Evolutionary conservation across 2,888 invertebrate species (phyloP), one percentile per base, ranked within the genome.

Genomic region (Torymus tubicola): DNA sequence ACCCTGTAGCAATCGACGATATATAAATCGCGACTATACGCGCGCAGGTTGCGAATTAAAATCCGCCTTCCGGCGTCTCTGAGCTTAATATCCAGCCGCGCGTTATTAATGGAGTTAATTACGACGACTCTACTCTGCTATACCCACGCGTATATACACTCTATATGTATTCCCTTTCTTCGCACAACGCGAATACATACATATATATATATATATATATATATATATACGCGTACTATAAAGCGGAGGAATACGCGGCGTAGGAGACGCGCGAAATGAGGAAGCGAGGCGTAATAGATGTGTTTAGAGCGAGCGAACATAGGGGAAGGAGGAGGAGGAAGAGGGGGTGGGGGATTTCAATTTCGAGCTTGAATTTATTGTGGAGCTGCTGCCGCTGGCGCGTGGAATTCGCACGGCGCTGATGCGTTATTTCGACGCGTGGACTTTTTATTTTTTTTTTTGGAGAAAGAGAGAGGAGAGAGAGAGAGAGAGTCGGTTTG

Each of bases 41-140:
- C 14, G 14, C 2, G 10, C 71, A n/a, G n/a, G 53, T 58, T 8
- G 21, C 24, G 60, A 67, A 65, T 68, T 70, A 77, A 70, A 77
- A 70, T 70, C 21, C 57, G 12, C 67, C 75, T 68, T n/a, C 10
- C 52, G 42, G 21, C 11, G 18, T 14, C 21, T 8, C 8, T 8
- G 42, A 42, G 50, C 16, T 21, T 52, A 64, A 82, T 83, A 82
- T 84, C 81, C 83, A 78, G 75, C 81, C 78, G 84, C 79, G 81
- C 68, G 82, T 84, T 82, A 84, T 83, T 84, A 83, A 84, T 84
- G 84, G 83, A 84, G 83, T 84, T 84, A 84, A 84, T 84, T 84
- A 83, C 84, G 82, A 83, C 81, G 82, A 81, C 81, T 78, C 16
- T 18, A 58, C 63, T 68, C 63, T 60, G 58, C 50, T 24, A 12